These are phyloP conservation scores for Autographa gamma DNA, from an alignment of 2,888 invertebrate species.

Conservation along the genomic window DNA sequence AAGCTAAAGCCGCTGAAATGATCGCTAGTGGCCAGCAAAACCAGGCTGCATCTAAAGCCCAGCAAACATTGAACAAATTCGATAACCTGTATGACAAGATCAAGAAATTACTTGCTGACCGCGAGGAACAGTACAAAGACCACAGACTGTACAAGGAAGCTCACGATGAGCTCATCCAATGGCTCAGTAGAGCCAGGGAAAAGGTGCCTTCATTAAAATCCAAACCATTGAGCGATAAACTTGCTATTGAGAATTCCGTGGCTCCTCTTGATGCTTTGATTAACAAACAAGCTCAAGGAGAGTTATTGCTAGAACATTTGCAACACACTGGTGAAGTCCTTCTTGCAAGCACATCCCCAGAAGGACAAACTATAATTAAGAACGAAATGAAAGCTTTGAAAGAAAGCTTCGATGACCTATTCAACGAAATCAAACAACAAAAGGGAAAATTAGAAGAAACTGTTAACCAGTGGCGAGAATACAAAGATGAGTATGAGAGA, in stretches of 20 bases:
- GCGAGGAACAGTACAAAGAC: slow-evolving; percentile 96
- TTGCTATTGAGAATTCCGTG: slow-evolving; percentile 96
- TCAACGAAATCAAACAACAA: slow-evolving; percentile 95
- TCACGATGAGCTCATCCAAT: slow-evolving; percentile 95
- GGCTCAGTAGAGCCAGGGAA: slow-evolving; percentile 96
- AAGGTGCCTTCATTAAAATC: slow-evolving; percentile 96
- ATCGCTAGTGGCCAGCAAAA: slow-evolving; percentile 95
- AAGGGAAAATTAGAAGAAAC: slow-evolving; percentile 95
- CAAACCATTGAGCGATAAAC: slow-evolving; percentile 94
- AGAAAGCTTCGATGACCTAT: slow-evolving; percentile 95
- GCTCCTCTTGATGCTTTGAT: slow-evolving; percentile 95
- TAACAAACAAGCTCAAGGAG: slow-evolving; percentile 97
- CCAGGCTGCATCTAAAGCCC: slow-evolving; percentile 94
- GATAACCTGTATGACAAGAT: slow-evolving; percentile 93
- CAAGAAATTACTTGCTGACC: slow-evolving; percentile 92
- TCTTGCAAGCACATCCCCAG: slow-evolving; percentile 93
- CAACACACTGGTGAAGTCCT: slow-evolving; percentile 96
- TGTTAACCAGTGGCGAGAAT: slow-evolving; percentile 95
- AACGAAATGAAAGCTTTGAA: slow-evolving; percentile 95
- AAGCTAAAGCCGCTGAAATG: slow-evolving; percentile 95
- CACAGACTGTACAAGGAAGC: slow-evolving; percentile 97
- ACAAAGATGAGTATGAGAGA: slow-evolving; percentile 97
- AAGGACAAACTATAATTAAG: slow-evolving; percentile 94
- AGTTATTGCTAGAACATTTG: slow-evolving; percentile 95
- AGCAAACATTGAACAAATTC: slow-evolving; percentile 95